Percentiles rank a stretch among this genome's conserved stretches.
Conservation (phyloP, 2,888 invertebrate genomes). For the Ochropleura plecta region DNA sequence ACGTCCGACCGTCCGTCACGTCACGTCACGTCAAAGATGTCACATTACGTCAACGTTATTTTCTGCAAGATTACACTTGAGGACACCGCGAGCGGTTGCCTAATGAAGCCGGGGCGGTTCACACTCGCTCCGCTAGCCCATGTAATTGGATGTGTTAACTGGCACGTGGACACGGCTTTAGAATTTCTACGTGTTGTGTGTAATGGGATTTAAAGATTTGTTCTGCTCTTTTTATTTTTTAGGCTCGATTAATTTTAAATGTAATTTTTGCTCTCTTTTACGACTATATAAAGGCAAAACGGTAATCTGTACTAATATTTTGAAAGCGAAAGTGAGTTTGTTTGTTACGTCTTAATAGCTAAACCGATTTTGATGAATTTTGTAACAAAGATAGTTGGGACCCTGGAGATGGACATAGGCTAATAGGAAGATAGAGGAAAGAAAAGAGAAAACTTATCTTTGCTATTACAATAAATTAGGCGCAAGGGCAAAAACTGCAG, state of each 20-base stretch:
- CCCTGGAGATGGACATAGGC: too few relatives aligned
- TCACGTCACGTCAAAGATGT: slow-evolving; percentile 62
- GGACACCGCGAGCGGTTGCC: slow-evolving; percentile 69
- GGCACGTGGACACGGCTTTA: slow-evolving; percentile 51
- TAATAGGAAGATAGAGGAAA: too few relatives aligned
- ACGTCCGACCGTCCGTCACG: slow-evolving; percentile 49
- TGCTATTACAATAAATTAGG: too few relatives aligned
- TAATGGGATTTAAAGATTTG: slow-evolving; percentile 20
- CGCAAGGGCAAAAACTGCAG: too few relatives aligned
- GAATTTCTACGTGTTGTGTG: slow-evolving; percentile 32
- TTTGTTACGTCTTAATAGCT: too few relatives aligned
- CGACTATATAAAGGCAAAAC: not conserved
- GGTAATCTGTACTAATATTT: not conserved
- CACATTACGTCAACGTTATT: slow-evolving; percentile 69
- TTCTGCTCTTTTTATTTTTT: not conserved
- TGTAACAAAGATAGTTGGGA: too few relatives aligned
- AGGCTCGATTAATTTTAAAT: not conserved
- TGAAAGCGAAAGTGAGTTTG: too few relatives aligned
- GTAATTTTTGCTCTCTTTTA: not conserved
- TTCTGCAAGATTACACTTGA: slow-evolving; percentile 75
- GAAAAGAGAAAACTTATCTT: too few relatives aligned
- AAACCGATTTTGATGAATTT: too few relatives aligned
- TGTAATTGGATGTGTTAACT: slow-evolving; percentile 72
- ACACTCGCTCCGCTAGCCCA: slow-evolving; percentile 73
- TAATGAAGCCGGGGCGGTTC: slow-evolving; percentile 74